These are phyloP conservation scores for Lepisosteus oculatus DNA, from an alignment of 2,113 vertebrate genomes.

Conservation along the genomic window DNA sequence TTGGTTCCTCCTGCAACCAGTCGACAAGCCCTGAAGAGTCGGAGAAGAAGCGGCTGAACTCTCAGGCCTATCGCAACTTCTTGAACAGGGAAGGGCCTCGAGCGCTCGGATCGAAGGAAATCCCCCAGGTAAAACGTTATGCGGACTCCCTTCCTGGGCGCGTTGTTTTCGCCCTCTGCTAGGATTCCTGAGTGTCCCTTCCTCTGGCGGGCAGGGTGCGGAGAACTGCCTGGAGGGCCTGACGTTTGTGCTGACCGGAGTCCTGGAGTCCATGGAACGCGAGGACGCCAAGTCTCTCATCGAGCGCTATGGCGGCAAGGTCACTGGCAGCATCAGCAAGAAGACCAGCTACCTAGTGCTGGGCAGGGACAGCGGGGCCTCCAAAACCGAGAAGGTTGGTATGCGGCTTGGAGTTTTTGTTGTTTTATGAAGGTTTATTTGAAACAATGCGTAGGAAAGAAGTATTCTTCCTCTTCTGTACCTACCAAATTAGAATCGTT, in stretches of 20 bases:
- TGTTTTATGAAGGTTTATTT: too few relatives aligned
- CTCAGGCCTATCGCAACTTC: constrained; percentile 83
- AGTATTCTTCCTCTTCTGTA: too few relatives aligned
- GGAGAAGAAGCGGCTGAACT: constrained; percentile 83
- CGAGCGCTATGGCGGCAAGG: constrained; percentile 93
- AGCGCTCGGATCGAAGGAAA: constrained; percentile 92
- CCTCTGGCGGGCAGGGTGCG: constrained; percentile 74
- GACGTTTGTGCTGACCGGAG: constrained; percentile 89
- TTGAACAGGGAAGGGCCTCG: constrained; percentile 93
- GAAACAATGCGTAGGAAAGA: too few relatives aligned
- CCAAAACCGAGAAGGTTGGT: constrained; percentile 87
- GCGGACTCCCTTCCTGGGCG: too few relatives aligned
- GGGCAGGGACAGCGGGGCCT: constrained; percentile 84
- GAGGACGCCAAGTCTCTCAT: constrained; percentile 89
- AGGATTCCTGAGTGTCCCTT: not conserved
- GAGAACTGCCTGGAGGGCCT: constrained; percentile 96
- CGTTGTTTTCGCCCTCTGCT: not conserved
- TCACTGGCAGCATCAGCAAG: constrained; percentile 92
- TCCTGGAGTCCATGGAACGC: constrained; percentile 91
- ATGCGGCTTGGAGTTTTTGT: too few relatives aligned
- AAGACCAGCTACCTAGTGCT: constrained; percentile 89
- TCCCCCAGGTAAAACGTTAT: constrained; percentile 71
- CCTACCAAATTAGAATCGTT: too few relatives aligned
- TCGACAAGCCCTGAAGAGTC: constrained; percentile 81
- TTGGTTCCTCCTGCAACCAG: constrained; percentile 41